These are phyloP conservation scores for Keiferia lycopersicella DNA, from an alignment of 2,888 invertebrate genomes.

Conservation along the genomic window DNA sequence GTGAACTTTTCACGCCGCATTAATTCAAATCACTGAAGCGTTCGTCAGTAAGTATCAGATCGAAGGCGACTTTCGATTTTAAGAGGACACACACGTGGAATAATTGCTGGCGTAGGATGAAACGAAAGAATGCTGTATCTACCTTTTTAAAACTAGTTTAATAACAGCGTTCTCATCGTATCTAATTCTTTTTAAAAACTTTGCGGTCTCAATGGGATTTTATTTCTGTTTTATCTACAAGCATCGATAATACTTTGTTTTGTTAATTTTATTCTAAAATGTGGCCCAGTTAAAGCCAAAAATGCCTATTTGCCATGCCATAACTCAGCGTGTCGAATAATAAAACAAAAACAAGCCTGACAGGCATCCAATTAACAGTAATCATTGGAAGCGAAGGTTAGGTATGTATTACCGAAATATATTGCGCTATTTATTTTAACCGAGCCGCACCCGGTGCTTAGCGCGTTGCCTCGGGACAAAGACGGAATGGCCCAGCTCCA, in stretches of 20 bases:
- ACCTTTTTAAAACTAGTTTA: constrained; percentile 34
- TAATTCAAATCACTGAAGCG: constrained; percentile 43
- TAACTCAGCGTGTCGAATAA: constrained; percentile 31
- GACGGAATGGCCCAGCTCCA: constrained; percentile 33
- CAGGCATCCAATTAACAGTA: constrained; percentile 63
- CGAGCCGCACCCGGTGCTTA: constrained; percentile 56
- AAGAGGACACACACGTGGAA: constrained; percentile 20
- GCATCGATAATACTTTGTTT: background rate
- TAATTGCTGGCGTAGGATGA: constrained; percentile 6
- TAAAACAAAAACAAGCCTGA: constrained; percentile 56
- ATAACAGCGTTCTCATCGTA: constrained; percentile 24
- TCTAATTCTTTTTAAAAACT: background rate
- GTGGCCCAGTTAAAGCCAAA: background rate
- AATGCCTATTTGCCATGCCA: background rate
- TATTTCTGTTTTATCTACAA: background rate
- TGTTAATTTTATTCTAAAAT: background rate
- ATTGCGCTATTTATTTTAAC: constrained; percentile 60
- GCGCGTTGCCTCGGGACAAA: constrained; percentile 37
- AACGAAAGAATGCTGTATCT: constrained; percentile 1
- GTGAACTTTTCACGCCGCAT: constrained; percentile 55
- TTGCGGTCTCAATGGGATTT: background rate
- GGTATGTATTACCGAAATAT: constrained; percentile 46
- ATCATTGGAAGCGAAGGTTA: constrained; percentile 59
- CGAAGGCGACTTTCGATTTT: constrained; percentile 25
- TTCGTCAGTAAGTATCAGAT: constrained; percentile 33